Evolutionary conservation across 2,797 vertebrate species (phyloP).

Genomic region (Apodemus agrarius): DNA sequence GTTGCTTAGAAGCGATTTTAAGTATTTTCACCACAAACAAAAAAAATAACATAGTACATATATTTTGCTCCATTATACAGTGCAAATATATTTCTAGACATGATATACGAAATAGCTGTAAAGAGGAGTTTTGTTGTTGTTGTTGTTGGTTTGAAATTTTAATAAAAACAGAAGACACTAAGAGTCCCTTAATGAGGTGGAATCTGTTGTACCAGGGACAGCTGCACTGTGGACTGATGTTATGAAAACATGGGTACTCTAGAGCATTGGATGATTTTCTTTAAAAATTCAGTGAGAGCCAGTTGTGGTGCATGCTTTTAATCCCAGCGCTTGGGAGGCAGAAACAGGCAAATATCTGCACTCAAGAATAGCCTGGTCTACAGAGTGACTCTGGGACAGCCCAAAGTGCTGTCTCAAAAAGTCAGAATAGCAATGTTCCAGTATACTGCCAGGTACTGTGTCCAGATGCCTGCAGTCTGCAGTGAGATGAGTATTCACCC

Average conservation of each 20-base stretch:
- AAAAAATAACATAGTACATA: not conserved
- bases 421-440: not conserved
- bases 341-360: no score
- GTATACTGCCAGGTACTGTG: not conserved
- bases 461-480: conserved; percentile 10
- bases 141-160: not conserved
- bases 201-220: not conserved
- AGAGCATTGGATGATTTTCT: conserved; percentile 34
- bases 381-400: not conserved
- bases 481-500: not conserved
- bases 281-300: not conserved
- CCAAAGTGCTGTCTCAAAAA: not conserved
- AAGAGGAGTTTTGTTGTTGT: not conserved
- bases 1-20: not conserved
- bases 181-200: not conserved
- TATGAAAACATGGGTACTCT: not conserved
- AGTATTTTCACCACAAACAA: not conserved
- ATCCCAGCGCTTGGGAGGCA: not conserved
- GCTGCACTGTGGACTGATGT: not conserved
- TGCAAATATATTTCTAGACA: not conserved
- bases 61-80: not conserved
- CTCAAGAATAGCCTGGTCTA: not conserved
- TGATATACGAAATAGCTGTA: not conserved
- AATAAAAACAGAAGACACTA: not conserved
- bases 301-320: not conserved